These are phyloP conservation scores for Parazoanthus atlanticus DNA, from an alignment of 92 coral and sea anemone species.

Conservation along the genomic window DNA sequence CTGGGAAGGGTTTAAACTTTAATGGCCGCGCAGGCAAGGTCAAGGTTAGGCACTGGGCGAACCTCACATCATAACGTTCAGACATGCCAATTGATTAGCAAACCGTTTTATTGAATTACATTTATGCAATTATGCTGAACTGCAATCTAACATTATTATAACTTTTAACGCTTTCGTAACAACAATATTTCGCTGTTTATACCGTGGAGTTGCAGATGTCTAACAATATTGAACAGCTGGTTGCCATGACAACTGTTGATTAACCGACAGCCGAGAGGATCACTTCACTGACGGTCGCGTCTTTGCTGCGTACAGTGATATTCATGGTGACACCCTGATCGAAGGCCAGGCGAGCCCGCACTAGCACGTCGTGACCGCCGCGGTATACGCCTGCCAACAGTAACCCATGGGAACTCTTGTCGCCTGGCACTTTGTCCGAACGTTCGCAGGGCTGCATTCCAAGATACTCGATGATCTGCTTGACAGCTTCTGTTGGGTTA, in stretches of 20 bases:
- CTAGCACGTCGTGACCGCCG: slow-evolving; percentile 95
- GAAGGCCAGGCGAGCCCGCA: slow-evolving; percentile 93
- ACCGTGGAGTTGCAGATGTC: too few relatives aligned
- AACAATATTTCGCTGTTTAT: not conserved
- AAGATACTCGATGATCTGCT: slow-evolving; percentile 94
- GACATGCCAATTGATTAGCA: too few relatives aligned
- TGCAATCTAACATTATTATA: too few relatives aligned
- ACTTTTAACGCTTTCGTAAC: not conserved
- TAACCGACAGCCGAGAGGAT: slow-evolving; percentile 94
- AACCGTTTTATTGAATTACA: too few relatives aligned
- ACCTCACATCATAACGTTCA: too few relatives aligned
- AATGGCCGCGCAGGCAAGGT: too few relatives aligned
- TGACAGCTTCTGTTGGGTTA: slow-evolving; percentile 87
- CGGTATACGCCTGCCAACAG: slow-evolving; percentile 97
- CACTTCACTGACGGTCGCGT: slow-evolving; percentile 93
- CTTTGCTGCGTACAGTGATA: slow-evolving; percentile 95
- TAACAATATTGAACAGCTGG: too few relatives aligned
- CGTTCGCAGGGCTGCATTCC: slow-evolving; percentile 99
- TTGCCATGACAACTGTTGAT: slow-evolving; percentile 9
- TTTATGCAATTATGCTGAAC: too few relatives aligned
- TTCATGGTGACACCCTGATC: slow-evolving; percentile 99
- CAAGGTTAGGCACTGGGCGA: too few relatives aligned
- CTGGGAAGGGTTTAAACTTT: too few relatives aligned
- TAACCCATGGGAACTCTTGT: slow-evolving; percentile 91
- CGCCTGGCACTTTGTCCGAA: slow-evolving; percentile 92